Base-by-base conservation (phyloP, 2,113 vertebrate genomes). In the Chauna torquata region DNA sequence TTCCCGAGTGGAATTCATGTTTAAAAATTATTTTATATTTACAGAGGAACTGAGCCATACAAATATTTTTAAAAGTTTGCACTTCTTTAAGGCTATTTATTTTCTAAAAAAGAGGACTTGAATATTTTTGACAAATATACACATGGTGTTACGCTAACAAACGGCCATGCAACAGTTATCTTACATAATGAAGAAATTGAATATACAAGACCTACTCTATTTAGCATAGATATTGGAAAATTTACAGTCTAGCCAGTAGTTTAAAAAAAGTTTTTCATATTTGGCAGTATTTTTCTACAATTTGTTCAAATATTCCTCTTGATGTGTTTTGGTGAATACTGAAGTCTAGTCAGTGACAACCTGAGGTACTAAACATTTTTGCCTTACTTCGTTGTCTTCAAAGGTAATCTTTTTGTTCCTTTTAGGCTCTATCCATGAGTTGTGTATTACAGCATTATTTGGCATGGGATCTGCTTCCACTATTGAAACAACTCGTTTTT, bases 351-450 rank as follows among this genome's bases (percentile, higher is more conserved):
- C 98, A 79, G 98, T 98, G 91, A 98, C 98, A 97, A 98, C 98
- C 98, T 98, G 99, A 97, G 99, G 98, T 89, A 99, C 99, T 94
- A 99, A 98, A 98, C 99, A 99, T 98, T 99, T 99, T 94, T 99
- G 98, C 94, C 97, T 98, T 87, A 99, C 98, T 81, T 99, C 99
- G 16, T 98, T 99, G 83, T 99, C 99, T 97, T 99, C 99, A 94
- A 99, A 99, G 52, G 98, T 98, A 92, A 99, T 98, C 96, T 99
- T 99, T 98, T 99, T 99, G 97, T 99, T 99, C 97, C 99, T 99
- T 96, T 99, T 99, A 96, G 99, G 99, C 92, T 99, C 99, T 90
- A 99, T 99, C 99, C 99, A 99, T 86, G 99, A 99, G 95, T 99
- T 99, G 96, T 99, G 99, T 97, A 99, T 99, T 94, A 99, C 98